These are phyloP conservation scores for Drosophila mettleri DNA, from an alignment of 2,888 invertebrate genomes.

Conservation along the genomic window DNA sequence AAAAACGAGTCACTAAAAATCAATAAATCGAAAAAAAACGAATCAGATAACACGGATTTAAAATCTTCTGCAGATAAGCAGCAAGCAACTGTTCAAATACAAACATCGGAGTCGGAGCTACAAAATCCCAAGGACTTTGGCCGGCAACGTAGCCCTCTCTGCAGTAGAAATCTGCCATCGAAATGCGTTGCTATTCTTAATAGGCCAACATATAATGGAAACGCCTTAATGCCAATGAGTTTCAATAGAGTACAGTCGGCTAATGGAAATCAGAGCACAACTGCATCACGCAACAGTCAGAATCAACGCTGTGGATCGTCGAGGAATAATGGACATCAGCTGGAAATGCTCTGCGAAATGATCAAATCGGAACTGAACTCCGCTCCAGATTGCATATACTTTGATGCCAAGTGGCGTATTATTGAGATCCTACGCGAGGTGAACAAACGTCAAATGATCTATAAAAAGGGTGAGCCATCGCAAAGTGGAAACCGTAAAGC, in stretches of 20 bases:
- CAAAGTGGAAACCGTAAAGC: not conserved
- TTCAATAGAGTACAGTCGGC: not conserved
- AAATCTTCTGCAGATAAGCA: not conserved
- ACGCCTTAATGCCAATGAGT: too few relatives aligned
- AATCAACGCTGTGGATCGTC: too few relatives aligned
- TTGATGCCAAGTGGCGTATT: slow-evolving; percentile 78
- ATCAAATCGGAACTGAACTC: slow-evolving; percentile 58
- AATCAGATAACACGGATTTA: not conserved
- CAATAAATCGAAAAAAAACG: not conserved
- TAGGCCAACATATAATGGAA: not conserved
- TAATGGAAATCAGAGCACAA: not conserved
- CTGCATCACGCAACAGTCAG: not conserved
- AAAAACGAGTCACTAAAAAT: not conserved
- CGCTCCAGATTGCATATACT: slow-evolving; percentile 69
- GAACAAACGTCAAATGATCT: slow-evolving; percentile 64
- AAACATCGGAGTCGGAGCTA: not conserved
- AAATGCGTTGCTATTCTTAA: not conserved
- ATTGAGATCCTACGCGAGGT: slow-evolving; percentile 72
- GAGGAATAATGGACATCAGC: slow-evolving; percentile 37
- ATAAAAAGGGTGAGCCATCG: slow-evolving; percentile 18
- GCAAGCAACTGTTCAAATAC: not conserved
- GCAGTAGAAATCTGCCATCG: not conserved
- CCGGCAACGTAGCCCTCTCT: not conserved
- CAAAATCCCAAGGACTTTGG: too few relatives aligned
- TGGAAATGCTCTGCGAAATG: slow-evolving; percentile 73